Evolutionary conservation across 2,888 invertebrate genomes (phyloP).

Genomic region (Sipunculus nudus): DNA sequence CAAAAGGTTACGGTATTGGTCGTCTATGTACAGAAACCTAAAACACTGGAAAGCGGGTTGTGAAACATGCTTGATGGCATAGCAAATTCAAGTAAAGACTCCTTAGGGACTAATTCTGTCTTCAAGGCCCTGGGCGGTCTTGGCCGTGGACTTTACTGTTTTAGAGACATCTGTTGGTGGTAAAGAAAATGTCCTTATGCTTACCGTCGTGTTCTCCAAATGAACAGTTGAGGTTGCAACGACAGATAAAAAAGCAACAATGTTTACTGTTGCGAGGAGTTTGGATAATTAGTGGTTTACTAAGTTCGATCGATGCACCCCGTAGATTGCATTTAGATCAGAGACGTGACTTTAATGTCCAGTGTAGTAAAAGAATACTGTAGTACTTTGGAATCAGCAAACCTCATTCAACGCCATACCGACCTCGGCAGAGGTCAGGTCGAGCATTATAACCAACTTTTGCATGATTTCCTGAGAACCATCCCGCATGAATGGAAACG

Average conservation of each 20-base stretch:
- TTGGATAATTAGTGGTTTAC: constrained; percentile 25
- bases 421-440: too few species aligned
- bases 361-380: too few species aligned
- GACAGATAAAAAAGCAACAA: constrained; percentile 22
- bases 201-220: constrained; percentile 33
- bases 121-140: constrained; percentile 22
- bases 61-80: not conserved
- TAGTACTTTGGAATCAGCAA: too few species aligned
- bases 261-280: constrained; percentile 32
- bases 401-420: too few species aligned
- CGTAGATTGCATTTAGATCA: too few species aligned
- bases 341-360: too few species aligned
- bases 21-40: not conserved
- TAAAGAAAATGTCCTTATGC: constrained; percentile 26
- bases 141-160: constrained; percentile 27
- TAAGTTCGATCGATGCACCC: constrained; percentile 31
- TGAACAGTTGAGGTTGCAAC: constrained; percentile 29
- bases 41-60: not conserved
- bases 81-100: not conserved
- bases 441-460: too few species aligned
- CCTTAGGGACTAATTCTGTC: constrained; percentile 11
- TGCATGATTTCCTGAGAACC: too few species aligned
- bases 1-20: not conserved
- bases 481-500: too few species aligned
- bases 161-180: constrained; percentile 25